Percentiles rank a stretch among this genome's conserved stretches.
These are phyloP conservation scores for Chlamydotis undulata DNA, from an alignment of 2,113 vertebrate genomes.

Conservation along the genomic window DNA sequence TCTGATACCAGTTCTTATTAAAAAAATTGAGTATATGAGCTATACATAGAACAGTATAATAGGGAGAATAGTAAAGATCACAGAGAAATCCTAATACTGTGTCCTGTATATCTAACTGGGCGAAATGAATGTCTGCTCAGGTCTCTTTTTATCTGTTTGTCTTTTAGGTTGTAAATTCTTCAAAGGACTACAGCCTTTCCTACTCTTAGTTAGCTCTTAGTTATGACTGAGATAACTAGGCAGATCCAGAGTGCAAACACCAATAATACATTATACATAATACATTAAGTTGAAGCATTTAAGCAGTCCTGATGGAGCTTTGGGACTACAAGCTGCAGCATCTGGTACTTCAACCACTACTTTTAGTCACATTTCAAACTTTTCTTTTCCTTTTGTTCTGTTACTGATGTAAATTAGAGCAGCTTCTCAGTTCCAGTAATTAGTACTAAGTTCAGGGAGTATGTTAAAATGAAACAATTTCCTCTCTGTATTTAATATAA, in stretches of 20 bases:
- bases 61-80: background rate
- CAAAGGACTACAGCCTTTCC: background rate
- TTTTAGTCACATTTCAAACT: background rate
- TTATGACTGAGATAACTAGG: background rate
- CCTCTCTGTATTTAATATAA: background rate
- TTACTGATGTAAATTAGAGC: background rate
- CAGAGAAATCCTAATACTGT: background rate
- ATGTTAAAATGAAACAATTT: background rate
- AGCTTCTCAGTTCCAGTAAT: constrained; percentile 2
- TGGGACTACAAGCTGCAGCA: background rate
- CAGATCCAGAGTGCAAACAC: background rate
- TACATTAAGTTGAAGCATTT: background rate
- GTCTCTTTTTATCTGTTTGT: background rate
- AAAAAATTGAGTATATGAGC: background rate
- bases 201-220: background rate
- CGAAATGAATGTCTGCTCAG: background rate
- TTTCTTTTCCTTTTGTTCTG: background rate
- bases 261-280: background rate
- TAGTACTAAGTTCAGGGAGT: background rate
- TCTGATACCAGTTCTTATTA: background rate
- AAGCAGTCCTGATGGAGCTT: background rate
- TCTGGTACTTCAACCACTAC: background rate
- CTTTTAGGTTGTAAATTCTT: background rate
- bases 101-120: background rate
- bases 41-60: background rate